Evolutionary conservation across 2,888 invertebrate genomes (phyloP), one percentile per base, ranked within the genome.

Genomic region (Phengaris arion): DNA sequence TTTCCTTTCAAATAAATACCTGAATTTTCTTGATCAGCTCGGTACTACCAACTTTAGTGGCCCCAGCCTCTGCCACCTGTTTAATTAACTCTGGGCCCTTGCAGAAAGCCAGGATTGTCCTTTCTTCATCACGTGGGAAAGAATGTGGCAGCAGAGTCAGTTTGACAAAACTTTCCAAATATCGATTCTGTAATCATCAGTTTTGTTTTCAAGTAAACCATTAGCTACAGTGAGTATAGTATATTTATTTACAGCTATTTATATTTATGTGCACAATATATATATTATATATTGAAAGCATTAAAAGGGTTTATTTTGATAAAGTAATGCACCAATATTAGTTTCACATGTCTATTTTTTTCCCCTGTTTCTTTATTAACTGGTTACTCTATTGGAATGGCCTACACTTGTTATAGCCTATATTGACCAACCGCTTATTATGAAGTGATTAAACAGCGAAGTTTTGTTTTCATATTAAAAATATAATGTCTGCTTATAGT

Each of bases 11-110:
- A 52, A 52, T 12, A 35, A 64, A 64, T 82, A 95, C 96, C 93
- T 95, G 96, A 80, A 98, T 96, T 79, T 96, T 94, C 87, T 96
- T 97, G 51, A 98, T 94, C 22, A 97, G 83, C 68, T 97, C 97
- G 0, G 92, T 84, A 5, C 97, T 97, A 12, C 97, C 98, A 12
- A 94, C 96, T 7, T 95, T 85, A 0, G 95, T 92, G 0, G 97
- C 98, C 0, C 98, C 98, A 0, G 96, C 96, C 35, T 95, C 93
- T 13, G 89, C 86, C 0, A 96, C 96, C 78, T 94, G 93, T 74
- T 94, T 89, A 74, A 95, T 94, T 22, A 94, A 82, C 75, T 95
- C 95, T 0, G 92, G 86, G n/a, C 94, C 94, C 84, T 97, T 97
- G 77, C 96, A 95, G 85, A 98, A 97, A 0, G 95, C 97, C 0